Evolutionary conservation across 2,888 invertebrate species (phyloP).

Genomic region (Ferdinandea cuprea): DNA sequence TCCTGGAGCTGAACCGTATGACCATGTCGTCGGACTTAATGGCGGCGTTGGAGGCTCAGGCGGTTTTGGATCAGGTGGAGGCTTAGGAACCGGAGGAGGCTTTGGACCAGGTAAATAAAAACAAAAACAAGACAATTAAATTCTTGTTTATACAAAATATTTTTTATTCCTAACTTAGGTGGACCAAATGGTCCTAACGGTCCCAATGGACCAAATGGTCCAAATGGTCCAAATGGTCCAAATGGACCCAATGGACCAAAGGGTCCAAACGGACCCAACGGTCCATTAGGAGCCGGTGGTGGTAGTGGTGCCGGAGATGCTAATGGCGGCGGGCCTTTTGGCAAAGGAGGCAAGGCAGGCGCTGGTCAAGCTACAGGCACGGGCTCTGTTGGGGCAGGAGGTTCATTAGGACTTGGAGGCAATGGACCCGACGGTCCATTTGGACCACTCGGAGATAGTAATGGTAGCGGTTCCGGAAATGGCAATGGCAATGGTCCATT

Average conservation of each 20-base stretch:
- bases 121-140: neutral
- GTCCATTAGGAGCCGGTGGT: constrained; percentile 31
- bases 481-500: constrained; percentile 58
- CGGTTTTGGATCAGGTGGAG: constrained; percentile 74
- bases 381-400: constrained; percentile 18
- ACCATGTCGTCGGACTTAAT: constrained; percentile 39
- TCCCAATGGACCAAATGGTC: constrained; percentile 54
- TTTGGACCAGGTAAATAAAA: constrained; percentile 77
- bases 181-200: constrained; percentile 68
- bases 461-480: neutral
- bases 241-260: constrained; percentile 75
- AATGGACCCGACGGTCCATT: constrained; percentile 60
- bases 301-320: constrained; percentile 21
- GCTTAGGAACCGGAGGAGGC: constrained; percentile 57
- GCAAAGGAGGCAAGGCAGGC: constrained; percentile 25
- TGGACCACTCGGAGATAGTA: constrained; percentile 37
- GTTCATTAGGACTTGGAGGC: constrained; percentile 44
- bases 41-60: constrained; percentile 74
- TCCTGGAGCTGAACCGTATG: constrained; percentile 48
- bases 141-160: constrained; percentile 71
- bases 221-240: constrained; percentile 77
- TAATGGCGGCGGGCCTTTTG: constrained; percentile 50
- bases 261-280: constrained; percentile 71
- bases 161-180: neutral
- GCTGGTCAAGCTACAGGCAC: constrained; percentile 16